These are phyloP conservation scores for Larimichthys polyactis DNA, from an alignment of 2,113 vertebrate genomes.

Conservation along the genomic window DNA sequence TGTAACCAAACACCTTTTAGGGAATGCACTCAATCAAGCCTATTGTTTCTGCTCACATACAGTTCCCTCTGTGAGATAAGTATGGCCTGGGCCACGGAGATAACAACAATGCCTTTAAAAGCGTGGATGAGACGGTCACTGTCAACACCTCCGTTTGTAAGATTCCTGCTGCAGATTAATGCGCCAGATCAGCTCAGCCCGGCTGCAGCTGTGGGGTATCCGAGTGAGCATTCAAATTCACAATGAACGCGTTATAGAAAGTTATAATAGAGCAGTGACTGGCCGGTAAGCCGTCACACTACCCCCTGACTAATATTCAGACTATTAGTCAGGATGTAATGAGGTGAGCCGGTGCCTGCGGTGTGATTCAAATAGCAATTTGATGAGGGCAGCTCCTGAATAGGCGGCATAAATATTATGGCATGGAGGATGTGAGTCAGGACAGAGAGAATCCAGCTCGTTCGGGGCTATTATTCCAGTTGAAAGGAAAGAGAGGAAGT, in stretches of 20 bases:
- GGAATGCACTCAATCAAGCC: constrained; percentile 87
- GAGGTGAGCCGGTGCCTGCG: constrained; percentile 44
- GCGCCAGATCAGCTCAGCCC: constrained; percentile 10
- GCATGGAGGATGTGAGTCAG: constrained; percentile 79
- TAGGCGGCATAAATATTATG: constrained; percentile 76
- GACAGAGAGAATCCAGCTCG: constrained; percentile 64
- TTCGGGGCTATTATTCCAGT: constrained; percentile 61
- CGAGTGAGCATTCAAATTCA: neutral
- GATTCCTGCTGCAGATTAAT: constrained; percentile 71
- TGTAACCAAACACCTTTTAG: constrained; percentile 84
- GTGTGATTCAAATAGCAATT: constrained; percentile 64
- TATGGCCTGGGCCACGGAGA: constrained; percentile 74
- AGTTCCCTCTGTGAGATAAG: constrained; percentile 86
- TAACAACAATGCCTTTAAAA: constrained; percentile 83
- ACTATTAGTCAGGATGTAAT: constrained; percentile 68
- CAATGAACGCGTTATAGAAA: neutral
- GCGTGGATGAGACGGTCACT: constrained; percentile 76
- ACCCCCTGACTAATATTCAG: constrained; percentile 63
- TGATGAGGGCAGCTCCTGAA: constrained; percentile 68
- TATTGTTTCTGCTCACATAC: constrained; percentile 88
- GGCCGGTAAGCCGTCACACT: neutral
- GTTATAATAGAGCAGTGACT: neutral
- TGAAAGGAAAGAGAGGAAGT: constrained; percentile 78
- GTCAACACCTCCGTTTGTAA: constrained; percentile 73
- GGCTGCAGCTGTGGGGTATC: neutral